Base-by-base conservation (phyloP, 2,113 vertebrate genomes). In the Clinocottus analis region DNA sequence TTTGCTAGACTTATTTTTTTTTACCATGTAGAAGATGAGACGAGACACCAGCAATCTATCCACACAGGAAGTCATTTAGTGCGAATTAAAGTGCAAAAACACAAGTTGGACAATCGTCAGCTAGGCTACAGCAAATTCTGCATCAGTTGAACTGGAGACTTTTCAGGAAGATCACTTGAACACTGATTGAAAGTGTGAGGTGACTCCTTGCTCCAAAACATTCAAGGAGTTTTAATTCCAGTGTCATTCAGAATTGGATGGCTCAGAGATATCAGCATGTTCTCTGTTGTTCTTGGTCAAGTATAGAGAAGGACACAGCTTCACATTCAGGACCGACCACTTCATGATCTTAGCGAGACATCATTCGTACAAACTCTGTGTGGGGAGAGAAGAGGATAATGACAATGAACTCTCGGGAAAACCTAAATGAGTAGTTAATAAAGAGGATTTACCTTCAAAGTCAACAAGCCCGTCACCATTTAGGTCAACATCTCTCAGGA, bases 381-480 rank as follows among this genome's bases (percentile, higher is more conserved):
- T 76, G 77, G 79, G 72, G 43, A 74, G 43, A 89, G 72, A 64
- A 23, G 37, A 29, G 25, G 19, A 75, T 6, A 39, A 41, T 35
- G 25, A 84, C 7, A 41, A 16, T 4, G 53, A 25, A 75, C 33
- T 63, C 17, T 9, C 25, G 16, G 23, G 11, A 11, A 63, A 9
- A 53, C 23, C 1, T 59, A 16, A 33, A n/a, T 45, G 1, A 62
- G 1, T 7, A 21, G 29, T 59, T 63, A 23, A 23, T 10, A 55
- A 37, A 65, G 21, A 6, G 2, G 6, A 43, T 92, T 94, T 94
- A 98, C 98, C 98, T 96, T 99, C 98, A 92, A 99, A 99, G 88
- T 99, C 98, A 41, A 99, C 98, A 35, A 95, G 95, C 25, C 98
- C 98, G 1, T 99, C 98, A 21, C 98, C 98, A 13, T 99, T 99